Evolutionary conservation across 2,113 vertebrate species (phyloP).

Genomic region (Coptodon rendalli): DNA sequence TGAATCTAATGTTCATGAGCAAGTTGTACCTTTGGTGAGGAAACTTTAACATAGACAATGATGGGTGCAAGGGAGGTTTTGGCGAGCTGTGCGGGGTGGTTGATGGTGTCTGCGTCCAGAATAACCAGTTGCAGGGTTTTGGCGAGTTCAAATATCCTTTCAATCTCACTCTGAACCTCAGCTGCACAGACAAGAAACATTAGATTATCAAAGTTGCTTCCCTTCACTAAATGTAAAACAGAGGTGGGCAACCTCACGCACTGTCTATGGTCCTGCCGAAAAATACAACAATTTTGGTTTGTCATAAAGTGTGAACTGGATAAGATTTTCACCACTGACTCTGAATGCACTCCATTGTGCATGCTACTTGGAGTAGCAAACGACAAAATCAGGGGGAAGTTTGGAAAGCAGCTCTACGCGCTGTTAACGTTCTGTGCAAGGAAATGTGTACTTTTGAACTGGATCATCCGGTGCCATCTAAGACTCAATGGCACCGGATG

Average conservation of each 20-base stretch:
- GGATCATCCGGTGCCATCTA: not conserved
- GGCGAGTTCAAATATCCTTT: slow-evolving; percentile 94
- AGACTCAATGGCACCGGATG: not conserved
- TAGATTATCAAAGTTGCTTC: not conserved
- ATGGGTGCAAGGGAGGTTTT: slow-evolving; percentile 96
- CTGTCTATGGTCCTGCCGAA: too few relatives aligned
- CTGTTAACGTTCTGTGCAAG: not conserved
- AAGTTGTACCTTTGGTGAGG: slow-evolving; percentile 85
- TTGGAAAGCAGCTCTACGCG: not conserved
- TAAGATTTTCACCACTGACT: not conserved
- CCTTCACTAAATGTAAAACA: not conserved
- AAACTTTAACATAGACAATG: slow-evolving; percentile 94
- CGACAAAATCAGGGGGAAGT: not conserved
- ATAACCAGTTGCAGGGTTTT: slow-evolving; percentile 94
- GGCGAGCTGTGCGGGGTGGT: slow-evolving; percentile 90
- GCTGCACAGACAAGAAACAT: slow-evolving; percentile 63
- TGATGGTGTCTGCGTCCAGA: slow-evolving; percentile 94
- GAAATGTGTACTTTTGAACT: not conserved
- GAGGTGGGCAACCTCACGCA: not conserved
- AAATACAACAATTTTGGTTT: not conserved
- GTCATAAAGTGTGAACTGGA: not conserved
- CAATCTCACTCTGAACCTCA: slow-evolving; percentile 95
- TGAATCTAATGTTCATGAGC: not conserved
- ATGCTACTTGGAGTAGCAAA: not conserved
- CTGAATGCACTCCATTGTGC: not conserved